Base-by-base conservation (phyloP, 2,888 invertebrate genomes). In the Choreutis nemorana region DNA sequence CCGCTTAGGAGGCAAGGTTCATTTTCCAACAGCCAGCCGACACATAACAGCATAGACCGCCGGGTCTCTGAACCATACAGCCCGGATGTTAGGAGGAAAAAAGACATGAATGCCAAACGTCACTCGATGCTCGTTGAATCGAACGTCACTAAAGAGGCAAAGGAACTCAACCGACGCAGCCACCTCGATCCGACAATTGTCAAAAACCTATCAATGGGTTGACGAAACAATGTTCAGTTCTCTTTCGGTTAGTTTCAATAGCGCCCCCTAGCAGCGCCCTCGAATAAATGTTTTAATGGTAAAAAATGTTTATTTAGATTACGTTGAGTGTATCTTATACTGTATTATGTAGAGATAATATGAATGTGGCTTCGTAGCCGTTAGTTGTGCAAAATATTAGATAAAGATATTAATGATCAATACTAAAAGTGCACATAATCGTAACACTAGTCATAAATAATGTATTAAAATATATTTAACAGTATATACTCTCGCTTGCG, bases 81-180 rank as follows among this genome's bases (percentile, higher is more conserved):
- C 37, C 68, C 70, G 0, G 71, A 72, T 42, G 66, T 70, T 0
- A 45, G 72, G 20, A 66, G 73, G 59, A 70, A 71, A 62, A 67
- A 67, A 34, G 67, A 71, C 28, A 32, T 66, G 22, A 70, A 66
- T 42, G 32, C 54, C 2, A 73, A 79, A 45, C 47, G 78, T 16
- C 78, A 78, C 39, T 77, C 80, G 0, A 55, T 78, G 63, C 64
- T 73, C 36, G 67, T 68, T n/a, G 77, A 78, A 29, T 61, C 71
- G 0, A 67, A 62, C 39, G 43, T 61, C 13, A 53, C 55, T 3
- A 68, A 71, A 34, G 72, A 73, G 34, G 49, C 62, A 0, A 70
- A 68, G 38, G 72, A 73, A 32, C 41, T 70, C 9, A 73, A 73
- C 34, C 47, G 78, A 25, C 52, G 75, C 31, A 77, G 75, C 47